Evolutionary conservation across 2,113 vertebrate genomes (phyloP), one percentile per base, ranked within the genome.

Genomic region (Perca flavescens): DNA sequence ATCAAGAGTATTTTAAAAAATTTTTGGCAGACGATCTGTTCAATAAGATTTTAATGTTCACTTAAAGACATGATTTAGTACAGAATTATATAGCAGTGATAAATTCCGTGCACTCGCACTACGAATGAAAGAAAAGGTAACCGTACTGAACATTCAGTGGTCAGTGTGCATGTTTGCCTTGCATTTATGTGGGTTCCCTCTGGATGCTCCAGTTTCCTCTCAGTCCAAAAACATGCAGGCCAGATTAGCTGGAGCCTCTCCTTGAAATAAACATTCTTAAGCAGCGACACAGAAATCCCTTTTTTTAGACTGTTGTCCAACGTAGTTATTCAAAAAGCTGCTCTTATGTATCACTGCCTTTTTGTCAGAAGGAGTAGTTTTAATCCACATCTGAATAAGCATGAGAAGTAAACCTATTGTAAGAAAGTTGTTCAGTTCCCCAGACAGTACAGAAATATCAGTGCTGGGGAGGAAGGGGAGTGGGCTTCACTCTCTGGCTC

Each of bases 381-480:
- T 46, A 31, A 22, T n/a, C 21, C 50, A 73, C n/a, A 40, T 11
- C n/a, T 34, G 34, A 34, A 34, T 34, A 34, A 34, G 34, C 34
- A 6, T 34, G 19, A 56, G 50, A 58, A 11, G 56, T 5, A 56
- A 22, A 58, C 6, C 28, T 25, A 57, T 14, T 25, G 54, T 0
- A 6, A 31, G 25, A 31, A 12, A n/a, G 49, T 14, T 3, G 21
- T 34, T 60, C 11, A 25, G 21, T 19, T 49, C 69, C 73, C 40
- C 43, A 40, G 36, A 21, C 17, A 15, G 61, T 36, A 47, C 54
- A 81, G 53, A 60, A 72, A 60, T 74, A 58, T 54, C 61, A 13
- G 66, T 13, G 14, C 11, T 36, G 25, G 25, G 14, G 25, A 49
- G 25, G 14, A n/a, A 49, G 63, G 15, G 28, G 28, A 52, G 68